Base-by-base conservation (phyloP, 2,888 invertebrate genomes). In the Eilema griseolum region DNA sequence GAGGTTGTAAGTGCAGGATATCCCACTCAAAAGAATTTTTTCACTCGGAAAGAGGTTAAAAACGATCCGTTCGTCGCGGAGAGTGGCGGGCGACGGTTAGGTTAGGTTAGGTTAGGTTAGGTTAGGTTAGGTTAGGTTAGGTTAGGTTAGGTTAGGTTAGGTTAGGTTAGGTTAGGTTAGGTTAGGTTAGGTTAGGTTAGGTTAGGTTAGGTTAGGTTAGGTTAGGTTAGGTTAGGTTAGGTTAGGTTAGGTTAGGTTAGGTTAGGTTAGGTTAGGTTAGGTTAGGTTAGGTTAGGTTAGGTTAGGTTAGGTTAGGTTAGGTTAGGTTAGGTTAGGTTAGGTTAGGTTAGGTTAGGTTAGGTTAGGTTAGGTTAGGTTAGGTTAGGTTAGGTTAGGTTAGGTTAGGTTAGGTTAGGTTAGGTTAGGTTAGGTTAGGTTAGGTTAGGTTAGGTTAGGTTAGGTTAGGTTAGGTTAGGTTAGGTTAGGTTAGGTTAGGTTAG, bases 281-380 rank as follows among this genome's bases (percentile, higher is more conserved):
- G 72, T 72, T 74, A 72, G 74, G 74, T 74, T 74, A 72, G 74
- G 75, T 72, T 75, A 75, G 72, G 72, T 72, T 72, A 72, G 74
- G 74, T 33, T 33, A 33, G 33, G 33, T 33, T 33, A 33, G 33
- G 33, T 33, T 33, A 33, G 33, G 33, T 72, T 74, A 74, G 74
- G 75, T 75, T 75, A 75, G 75, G 77, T 77, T 77, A 77, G 77
- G 74, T 77, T 77, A 74, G 74, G 74, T 74, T 76, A 72, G 74
- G 74, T 74, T 76, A 74, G 73, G 73, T 76, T 76, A 75, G 75
- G 78, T 75, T 78, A 75, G 75, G 78, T 76, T 78, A 74, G 75
- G 78, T 75, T 78, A 75, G 75, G 78, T 76, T 78, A 76, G 76
- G 78, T 76, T 78, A 76, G 76, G 78, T 75, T 78, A 75, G 75